Evolutionary conservation across 2,888 invertebrate species (phyloP), one percentile per base, ranked within the genome.

Genomic region (Leucozona laternaria): DNA sequence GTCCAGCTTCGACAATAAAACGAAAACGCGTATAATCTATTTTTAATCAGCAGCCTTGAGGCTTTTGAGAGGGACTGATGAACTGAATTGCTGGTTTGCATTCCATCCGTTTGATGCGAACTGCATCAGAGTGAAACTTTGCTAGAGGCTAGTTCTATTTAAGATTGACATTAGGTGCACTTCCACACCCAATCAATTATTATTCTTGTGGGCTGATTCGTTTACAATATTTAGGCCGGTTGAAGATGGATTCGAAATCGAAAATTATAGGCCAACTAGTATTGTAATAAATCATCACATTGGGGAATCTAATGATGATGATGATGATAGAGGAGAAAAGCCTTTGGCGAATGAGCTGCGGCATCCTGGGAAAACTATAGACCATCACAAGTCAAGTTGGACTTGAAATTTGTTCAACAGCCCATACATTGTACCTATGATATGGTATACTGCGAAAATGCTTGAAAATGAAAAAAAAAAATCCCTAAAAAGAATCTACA

Each of bases 11-110:
- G 25, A 25, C 62, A 55, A 45, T 45, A 78, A 68, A 73, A 73
- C 77, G 53, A 78, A 78, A 81, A 77, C 72, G 48, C 15, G 45
- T 70, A 73, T 85, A 85, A 85, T 85, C 85, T 85, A 68, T 73
- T 85, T 85, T 85, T 85, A 85, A 85, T 85, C 85, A 81, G 72
- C 64, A 48, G 77, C 85, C 85, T 73, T 57, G 77, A 78, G 81
- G 85, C 60, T 60, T 53, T 53, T 22, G 15, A 22, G 60, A 60
- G 72, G 62, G 58, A 58, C 31, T 58, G n/a, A 28, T 45, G 58
- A 22, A 15, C 50, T 53, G 34, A 53, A 40, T 31, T 22, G 20
- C 55, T 64, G 45, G 45, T 55, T 64, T 71, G 80, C 72, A 72
- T 85, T 71, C 58, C 66, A 11, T 57, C 60, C 45, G 20, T 66